These are phyloP conservation scores for Whitmania pigra DNA, from an alignment of 1,140 invertebrate species.

Conservation along the genomic window DNA sequence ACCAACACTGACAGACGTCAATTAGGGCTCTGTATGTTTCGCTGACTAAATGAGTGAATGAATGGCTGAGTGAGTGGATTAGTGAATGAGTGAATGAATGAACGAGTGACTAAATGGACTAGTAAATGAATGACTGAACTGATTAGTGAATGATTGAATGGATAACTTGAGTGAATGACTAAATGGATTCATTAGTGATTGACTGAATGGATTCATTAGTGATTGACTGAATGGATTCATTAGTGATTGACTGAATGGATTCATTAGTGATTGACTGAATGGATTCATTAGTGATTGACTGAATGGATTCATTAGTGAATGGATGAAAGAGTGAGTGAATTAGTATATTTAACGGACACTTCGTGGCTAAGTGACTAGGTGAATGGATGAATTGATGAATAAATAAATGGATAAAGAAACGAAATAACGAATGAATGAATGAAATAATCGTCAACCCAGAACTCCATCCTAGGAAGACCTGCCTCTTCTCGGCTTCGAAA, in stretches of 20 bases:
- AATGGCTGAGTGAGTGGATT: not conserved
- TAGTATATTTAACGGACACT: too few species aligned
- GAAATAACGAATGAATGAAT: not conserved
- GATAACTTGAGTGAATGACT: not conserved
- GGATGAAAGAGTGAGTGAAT: slow-evolving; percentile 15
- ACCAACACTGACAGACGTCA: too few species aligned
- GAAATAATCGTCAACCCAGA: slow-evolving; percentile 51
- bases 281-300: not conserved
- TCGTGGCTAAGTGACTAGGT: not conserved
- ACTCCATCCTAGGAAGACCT: too few species aligned
- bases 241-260: slow-evolving; percentile 11
- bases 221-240: too few species aligned
- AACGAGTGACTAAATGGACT: not conserved
- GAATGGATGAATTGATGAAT: not conserved
- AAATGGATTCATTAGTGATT: not conserved
- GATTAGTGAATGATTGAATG: not conserved
- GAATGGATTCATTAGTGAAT: not conserved
- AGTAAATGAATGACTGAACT: not conserved
- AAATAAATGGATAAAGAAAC: not conserved
- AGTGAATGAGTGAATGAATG: not conserved
- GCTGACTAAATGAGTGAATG: not conserved
- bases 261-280: slow-evolving; percentile 8
- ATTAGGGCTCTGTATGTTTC: slow-evolving; percentile 2
- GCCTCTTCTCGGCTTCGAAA: too few species aligned
- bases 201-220: not conserved